phyloP scores from a whole-genome alignment of 2,113 vertebrate genomes.

The Hystrix cristata region DNA sequence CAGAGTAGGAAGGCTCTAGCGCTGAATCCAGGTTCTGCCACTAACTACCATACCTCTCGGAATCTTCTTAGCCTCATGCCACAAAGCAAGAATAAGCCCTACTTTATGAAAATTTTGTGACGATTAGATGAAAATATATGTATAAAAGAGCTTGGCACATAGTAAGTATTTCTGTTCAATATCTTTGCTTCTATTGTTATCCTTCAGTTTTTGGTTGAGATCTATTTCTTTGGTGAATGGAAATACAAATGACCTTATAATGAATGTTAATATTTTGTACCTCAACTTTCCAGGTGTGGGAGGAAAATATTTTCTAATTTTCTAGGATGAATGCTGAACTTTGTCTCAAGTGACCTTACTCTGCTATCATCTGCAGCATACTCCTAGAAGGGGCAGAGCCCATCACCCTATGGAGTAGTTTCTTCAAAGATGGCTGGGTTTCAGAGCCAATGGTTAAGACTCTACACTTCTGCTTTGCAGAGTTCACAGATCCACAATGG shows the following conservation, averaged over 20 bases:
- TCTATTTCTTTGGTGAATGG: background rate
- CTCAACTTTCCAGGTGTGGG: background rate
- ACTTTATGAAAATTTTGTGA: background rate
- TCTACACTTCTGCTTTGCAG: background rate
- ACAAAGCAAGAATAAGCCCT: background rate
- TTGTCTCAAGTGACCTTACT: background rate
- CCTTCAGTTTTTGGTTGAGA: background rate
- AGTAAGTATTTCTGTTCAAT: background rate
- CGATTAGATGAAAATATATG: constrained; percentile 32
- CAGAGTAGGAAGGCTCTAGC: background rate
- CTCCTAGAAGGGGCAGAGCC: background rate
- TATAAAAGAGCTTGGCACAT: background rate
- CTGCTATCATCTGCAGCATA: background rate
- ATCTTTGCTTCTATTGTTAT: background rate
- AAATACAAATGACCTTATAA: constrained; percentile 8
- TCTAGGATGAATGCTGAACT: background rate
- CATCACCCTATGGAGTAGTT: fast-evolving
- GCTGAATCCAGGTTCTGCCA: background rate
- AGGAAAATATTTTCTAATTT: background rate
- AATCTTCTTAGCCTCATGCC: background rate
- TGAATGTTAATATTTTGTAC: background rate
- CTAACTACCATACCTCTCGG: background rate
- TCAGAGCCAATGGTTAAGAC: background rate
- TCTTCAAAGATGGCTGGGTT: background rate
- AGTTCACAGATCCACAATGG: background rate